Percentiles rank a stretch among this genome's conserved stretches.
Evolutionary conservation across 2,888 invertebrate species (phyloP).

Genomic region (Drosophila hamatofila): DNA sequence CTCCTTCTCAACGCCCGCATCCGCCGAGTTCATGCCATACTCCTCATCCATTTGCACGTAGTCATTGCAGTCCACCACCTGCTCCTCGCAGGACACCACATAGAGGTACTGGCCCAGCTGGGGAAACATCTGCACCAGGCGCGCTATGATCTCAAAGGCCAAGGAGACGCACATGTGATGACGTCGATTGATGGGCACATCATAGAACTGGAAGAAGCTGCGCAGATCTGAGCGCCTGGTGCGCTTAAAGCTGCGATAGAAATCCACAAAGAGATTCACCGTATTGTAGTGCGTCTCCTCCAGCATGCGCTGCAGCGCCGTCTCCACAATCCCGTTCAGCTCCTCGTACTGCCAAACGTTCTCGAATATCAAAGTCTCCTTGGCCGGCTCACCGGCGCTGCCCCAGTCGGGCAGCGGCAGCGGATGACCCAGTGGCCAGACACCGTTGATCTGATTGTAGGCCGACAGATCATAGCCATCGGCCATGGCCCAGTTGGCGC

Average conservation of each 20-base stretch:
- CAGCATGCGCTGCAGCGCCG: slow-evolving; percentile 91
- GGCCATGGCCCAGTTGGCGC: slow-evolving; percentile 75
- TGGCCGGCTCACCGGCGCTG: slow-evolving; percentile 74
- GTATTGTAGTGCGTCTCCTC: slow-evolving; percentile 96
- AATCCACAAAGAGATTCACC: slow-evolving; percentile 92
- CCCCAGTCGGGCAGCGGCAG: slow-evolving; percentile 92
- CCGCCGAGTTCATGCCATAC: slow-evolving; percentile 85
- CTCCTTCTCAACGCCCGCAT: slow-evolving; percentile 90
- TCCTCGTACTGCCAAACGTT: slow-evolving; percentile 90
- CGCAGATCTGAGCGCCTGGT: slow-evolving; percentile 88
- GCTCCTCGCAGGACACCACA: slow-evolving; percentile 95
- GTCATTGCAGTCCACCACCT: slow-evolving; percentile 87
- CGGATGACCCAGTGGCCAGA: slow-evolving; percentile 90
- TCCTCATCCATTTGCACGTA: slow-evolving; percentile 87
- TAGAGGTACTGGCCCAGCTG: slow-evolving; percentile 89
- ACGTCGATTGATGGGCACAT: slow-evolving; percentile 91
- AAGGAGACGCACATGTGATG: slow-evolving; percentile 96
- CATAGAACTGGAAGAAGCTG: slow-evolving; percentile 91
- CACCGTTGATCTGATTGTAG: slow-evolving; percentile 86
- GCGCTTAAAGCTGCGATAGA: slow-evolving; percentile 88
- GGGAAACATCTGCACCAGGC: slow-evolving; percentile 89
- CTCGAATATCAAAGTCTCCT: slow-evolving; percentile 85
- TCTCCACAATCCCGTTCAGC: slow-evolving; percentile 92
- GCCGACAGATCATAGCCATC: slow-evolving; percentile 85
- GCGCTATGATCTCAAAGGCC: slow-evolving; percentile 91